phyloP scores from a whole-genome alignment of 1,140 invertebrate species.

The Drosophila novamexicana region DNA sequence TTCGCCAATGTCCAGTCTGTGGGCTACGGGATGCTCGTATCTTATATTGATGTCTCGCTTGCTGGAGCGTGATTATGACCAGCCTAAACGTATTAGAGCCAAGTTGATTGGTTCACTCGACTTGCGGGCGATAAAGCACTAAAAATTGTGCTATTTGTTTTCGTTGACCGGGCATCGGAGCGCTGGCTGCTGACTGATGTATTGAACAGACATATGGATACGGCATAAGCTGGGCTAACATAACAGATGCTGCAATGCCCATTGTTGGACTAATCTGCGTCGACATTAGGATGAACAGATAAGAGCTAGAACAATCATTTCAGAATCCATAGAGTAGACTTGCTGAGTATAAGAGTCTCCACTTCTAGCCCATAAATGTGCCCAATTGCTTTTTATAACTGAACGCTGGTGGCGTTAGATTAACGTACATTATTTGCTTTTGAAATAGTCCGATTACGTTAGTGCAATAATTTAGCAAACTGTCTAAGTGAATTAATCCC shows the following conservation, averaged over 20 bases:
- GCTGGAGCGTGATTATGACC: slow-evolving; percentile 80
- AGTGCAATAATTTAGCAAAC: not conserved
- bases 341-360: not conserved
- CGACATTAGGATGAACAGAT: slow-evolving; percentile 8
- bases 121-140: slow-evolving; percentile 59
- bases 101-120: slow-evolving; percentile 56
- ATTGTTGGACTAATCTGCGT: slow-evolving; percentile 58
- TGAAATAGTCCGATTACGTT: slow-evolving; percentile 3
- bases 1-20: slow-evolving; percentile 21
- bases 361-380: not conserved
- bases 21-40: not conserved
- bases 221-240: slow-evolving; percentile 58
- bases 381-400: slow-evolving; percentile 13
- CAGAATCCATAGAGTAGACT: not conserved
- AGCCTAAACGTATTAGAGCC: slow-evolving; percentile 75
- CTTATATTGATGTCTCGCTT: slow-evolving; percentile 68
- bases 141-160: slow-evolving; percentile 77
- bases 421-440: not conserved
- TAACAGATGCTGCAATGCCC: slow-evolving; percentile 65
- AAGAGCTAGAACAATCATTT: slow-evolving; percentile 33
- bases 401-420: not conserved
- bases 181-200: slow-evolving; percentile 42
- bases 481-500: not conserved
- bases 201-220: slow-evolving; percentile 63
- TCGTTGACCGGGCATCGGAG: slow-evolving; percentile 6